These are phyloP conservation scores for Microplitis deprimator DNA, from an alignment of 2,888 invertebrate genomes.

Conservation along the genomic window DNA sequence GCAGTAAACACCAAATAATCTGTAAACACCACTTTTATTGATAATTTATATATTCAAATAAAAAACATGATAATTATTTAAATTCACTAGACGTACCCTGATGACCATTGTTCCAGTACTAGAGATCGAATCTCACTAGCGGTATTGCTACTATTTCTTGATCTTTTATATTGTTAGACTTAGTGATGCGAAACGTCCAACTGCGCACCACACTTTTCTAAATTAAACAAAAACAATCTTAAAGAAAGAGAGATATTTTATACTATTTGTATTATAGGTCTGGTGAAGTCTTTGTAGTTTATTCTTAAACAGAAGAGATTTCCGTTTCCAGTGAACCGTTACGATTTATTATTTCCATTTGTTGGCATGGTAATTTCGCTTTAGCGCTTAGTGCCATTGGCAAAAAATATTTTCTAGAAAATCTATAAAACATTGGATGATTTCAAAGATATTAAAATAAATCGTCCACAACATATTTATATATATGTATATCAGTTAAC, in stretches of 20 bases:
- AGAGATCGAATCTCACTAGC: conserved; percentile 61
- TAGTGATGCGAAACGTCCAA: conserved; percentile 67
- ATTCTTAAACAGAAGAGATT: not conserved
- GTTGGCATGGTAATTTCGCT: not conserved
- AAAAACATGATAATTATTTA: conserved; percentile 23
- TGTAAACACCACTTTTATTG: conserved; percentile 11
- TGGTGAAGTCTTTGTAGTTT: too few relatives aligned
- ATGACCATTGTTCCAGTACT: conserved; percentile 14
- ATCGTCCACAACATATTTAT: conserved; percentile 38
- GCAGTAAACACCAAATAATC: conserved; percentile 19
- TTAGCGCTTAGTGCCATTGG: not conserved
- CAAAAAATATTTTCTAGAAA: not conserved
- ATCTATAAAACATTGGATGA: not conserved
- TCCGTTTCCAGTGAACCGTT: not conserved
- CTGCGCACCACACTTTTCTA: conserved; percentile 66
- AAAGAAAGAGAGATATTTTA: conserved; percentile 57
- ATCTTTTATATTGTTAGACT: conserved; percentile 68
- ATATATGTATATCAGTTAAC: conserved; percentile 41
- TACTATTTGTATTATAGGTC: not conserved
- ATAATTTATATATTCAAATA: not conserved
- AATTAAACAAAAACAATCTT: conserved; percentile 63
- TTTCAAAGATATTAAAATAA: not conserved
- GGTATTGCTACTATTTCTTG: conserved; percentile 48
- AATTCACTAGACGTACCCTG: conserved; percentile 23
- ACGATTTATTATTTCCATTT: not conserved